These are phyloP conservation scores for Centrocercus urophasianus DNA, from an alignment of 2,113 vertebrate genomes.

Conservation along the genomic window DNA sequence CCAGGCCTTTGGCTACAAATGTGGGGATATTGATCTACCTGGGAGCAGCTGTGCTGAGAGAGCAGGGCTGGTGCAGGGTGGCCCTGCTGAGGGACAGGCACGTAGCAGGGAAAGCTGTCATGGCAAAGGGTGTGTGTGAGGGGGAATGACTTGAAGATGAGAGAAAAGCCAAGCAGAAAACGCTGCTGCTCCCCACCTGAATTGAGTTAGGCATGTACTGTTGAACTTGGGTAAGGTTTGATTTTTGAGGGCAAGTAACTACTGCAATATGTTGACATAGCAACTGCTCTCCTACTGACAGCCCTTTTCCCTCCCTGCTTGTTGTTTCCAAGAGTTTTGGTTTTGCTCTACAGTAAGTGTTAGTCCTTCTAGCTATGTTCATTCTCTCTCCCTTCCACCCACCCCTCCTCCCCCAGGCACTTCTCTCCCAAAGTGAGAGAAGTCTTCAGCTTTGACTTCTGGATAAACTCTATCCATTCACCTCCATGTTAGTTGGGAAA, in stretches of 20 bases:
- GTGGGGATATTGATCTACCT: background rate
- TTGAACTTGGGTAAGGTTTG: background rate
- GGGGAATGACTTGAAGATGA: background rate
- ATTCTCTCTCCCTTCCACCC: background rate
- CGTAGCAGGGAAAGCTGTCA: background rate
- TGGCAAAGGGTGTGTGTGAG: background rate
- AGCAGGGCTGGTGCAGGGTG: background rate
- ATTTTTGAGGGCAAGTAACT: background rate
- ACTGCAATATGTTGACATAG: background rate
- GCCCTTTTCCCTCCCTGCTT: background rate
- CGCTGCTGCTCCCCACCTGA: background rate
- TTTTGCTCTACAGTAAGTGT: background rate
- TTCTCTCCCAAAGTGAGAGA: background rate
- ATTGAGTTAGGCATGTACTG: background rate
- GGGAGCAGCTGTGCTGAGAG: background rate
- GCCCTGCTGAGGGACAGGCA: background rate
- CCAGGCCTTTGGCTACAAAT: background rate
- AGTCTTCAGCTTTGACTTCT: background rate
- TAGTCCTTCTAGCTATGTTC: background rate
- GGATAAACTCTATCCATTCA: background rate
- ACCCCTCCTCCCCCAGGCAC: background rate
- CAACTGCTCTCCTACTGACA: background rate
- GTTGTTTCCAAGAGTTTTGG: background rate
- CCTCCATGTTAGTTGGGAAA: background rate
- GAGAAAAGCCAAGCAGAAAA: slow-evolving; percentile 18